phyloP scores from a whole-genome alignment of 2,888 invertebrate genomes.

The Thyatira batis region DNA sequence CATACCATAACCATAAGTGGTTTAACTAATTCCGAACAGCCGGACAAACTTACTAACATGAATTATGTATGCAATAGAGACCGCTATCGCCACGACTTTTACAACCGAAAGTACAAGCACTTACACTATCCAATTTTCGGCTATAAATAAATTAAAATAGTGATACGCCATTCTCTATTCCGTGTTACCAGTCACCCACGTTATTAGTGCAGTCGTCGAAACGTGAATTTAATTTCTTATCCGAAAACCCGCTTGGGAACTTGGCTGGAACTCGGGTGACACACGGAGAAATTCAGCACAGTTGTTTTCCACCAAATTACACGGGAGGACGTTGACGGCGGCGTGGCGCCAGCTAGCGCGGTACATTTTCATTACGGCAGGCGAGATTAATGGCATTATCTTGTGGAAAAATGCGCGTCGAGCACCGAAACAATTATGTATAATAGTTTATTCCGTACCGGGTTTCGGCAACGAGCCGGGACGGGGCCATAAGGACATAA shows the following conservation, averaged over 20 bases:
- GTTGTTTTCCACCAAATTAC: slow-evolving; percentile 57
- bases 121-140: slow-evolving; percentile 53
- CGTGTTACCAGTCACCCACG: slow-evolving; percentile 27
- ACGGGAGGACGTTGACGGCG: slow-evolving; percentile 36
- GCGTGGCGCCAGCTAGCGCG: slow-evolving; percentile 18
- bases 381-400: slow-evolving; percentile 72
- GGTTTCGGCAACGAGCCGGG: slow-evolving; percentile 50
- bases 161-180: slow-evolving; percentile 18
- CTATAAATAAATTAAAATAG: slow-evolving; percentile 58
- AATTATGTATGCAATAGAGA: slow-evolving; percentile 50
- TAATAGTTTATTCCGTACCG: slow-evolving; percentile 35
- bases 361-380: slow-evolving; percentile 67
- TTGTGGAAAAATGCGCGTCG: slow-evolving; percentile 66
- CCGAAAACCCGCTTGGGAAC: slow-evolving; percentile 37
- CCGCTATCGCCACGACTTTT: slow-evolving; percentile 32
- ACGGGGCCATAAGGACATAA: slow-evolving; percentile 42
- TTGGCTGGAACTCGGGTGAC: slow-evolving; percentile 37
- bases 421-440: slow-evolving; percentile 64
- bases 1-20: slow-evolving; percentile 15
- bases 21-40: slow-evolving; percentile 42
- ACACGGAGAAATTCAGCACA: slow-evolving; percentile 45
- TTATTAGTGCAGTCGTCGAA: slow-evolving; percentile 30
- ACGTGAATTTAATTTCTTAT: slow-evolving; percentile 53
- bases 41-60: slow-evolving; percentile 48
- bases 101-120: slow-evolving; percentile 30